Percentiles rank a stretch among this genome's conserved stretches.
Evolutionary conservation across 2,888 invertebrate genomes (phyloP).

Genomic region (Eulithis testata): DNA sequence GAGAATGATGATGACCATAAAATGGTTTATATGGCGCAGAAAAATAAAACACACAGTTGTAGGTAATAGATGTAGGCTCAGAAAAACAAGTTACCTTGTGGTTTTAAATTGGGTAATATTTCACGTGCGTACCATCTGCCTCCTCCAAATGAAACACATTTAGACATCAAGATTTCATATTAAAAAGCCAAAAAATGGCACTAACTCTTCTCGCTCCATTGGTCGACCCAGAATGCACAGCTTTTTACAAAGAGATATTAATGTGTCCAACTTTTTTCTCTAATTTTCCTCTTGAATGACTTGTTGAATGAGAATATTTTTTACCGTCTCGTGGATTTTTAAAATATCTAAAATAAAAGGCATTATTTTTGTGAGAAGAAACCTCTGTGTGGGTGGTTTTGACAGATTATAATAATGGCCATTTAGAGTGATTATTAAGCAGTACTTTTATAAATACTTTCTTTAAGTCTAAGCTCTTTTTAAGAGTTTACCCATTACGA

Average conservation of each 20-base stretch:
- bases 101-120: conserved; percentile 60
- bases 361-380: conserved; percentile 27
- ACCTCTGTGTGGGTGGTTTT: conserved; percentile 20
- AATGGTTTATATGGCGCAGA: too few relatives aligned
- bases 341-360: conserved; percentile 29
- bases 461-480: too few relatives aligned
- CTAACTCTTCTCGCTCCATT: conserved; percentile 36
- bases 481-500: too few relatives aligned
- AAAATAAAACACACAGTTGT: not conserved
- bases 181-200: conserved; percentile 48
- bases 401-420: conserved; percentile 6
- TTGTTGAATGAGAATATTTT: conserved; percentile 43
- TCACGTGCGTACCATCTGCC: conserved; percentile 63
- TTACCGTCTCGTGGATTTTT: conserved; percentile 34
- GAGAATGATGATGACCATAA: too few relatives aligned
- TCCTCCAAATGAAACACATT: conserved; percentile 59
- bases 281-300: conserved; percentile 41
- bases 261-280: conserved; percentile 39
- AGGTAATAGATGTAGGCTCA: too few relatives aligned
- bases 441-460: too few relatives aligned
- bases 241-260: conserved; percentile 37
- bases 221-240: conserved; percentile 32
- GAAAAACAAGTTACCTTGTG: conserved; percentile 27
- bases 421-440: not conserved
- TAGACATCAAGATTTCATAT: conserved; percentile 45